phyloP scores from a whole-genome alignment of 2,797 vertebrate genomes.

The Helostoma temminkii region DNA sequence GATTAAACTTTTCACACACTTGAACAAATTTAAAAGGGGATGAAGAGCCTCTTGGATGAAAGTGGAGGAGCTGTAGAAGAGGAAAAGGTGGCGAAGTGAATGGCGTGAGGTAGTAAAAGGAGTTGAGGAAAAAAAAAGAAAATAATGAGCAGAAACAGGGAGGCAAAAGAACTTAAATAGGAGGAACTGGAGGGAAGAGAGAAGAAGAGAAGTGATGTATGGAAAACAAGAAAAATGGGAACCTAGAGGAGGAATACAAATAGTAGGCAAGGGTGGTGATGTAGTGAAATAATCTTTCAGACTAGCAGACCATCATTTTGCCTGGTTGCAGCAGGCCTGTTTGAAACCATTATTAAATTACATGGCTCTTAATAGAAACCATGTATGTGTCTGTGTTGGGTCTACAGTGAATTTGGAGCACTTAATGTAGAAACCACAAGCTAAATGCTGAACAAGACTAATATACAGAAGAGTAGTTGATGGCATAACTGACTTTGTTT shows the following conservation, averaged over 20 bases:
- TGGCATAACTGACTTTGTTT: constrained; percentile 3
- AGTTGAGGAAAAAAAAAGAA: not conserved
- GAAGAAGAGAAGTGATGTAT: not conserved
- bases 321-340: constrained; percentile 61
- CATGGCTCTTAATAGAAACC: constrained; percentile 77
- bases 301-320: constrained; percentile 51
- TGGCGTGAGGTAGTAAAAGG: not conserved
- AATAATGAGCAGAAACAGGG: not conserved
- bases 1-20: constrained; percentile 31
- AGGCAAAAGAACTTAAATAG: not conserved
- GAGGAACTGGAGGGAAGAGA: not conserved
- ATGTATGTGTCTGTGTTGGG: constrained; percentile 69
- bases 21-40: constrained; percentile 13
- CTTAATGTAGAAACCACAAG: constrained; percentile 60
- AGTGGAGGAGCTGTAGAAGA: constrained; percentile 6
- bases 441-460: constrained; percentile 30
- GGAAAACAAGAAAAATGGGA: not conserved
- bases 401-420: constrained; percentile 56
- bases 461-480: constrained; percentile 23
- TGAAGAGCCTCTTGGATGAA: constrained; percentile 1
- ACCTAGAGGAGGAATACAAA: not conserved
- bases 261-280: not conserved
- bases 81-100: not conserved
- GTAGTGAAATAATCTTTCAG: constrained; percentile 41
- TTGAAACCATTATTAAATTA: constrained; percentile 78